Base-by-base conservation (phyloP, 2,888 invertebrate genomes). In the Ennomos fuscantarius region DNA sequence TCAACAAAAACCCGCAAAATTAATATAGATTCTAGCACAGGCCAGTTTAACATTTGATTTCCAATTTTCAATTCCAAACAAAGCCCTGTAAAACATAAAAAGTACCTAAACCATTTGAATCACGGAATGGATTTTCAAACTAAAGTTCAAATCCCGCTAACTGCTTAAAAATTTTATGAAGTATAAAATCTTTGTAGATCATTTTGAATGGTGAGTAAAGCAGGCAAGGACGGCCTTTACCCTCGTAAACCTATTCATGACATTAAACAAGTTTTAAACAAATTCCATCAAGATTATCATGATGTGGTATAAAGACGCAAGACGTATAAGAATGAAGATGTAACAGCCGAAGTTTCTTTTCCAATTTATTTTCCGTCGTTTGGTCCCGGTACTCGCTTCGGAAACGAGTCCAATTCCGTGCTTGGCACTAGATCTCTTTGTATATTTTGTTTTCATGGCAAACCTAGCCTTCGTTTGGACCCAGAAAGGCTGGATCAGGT, bases 401-500 rank as follows among this genome's bases (percentile, higher is more conserved):
- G 49, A 46, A 47, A 47, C 43, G 45, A 50, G 45, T 45, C 54
- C 47, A 62, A 60, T 63, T 52, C 43, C 52, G 10, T 49, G 32
- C 54, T 73, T 72, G 73, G 74, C 68, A 69, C 62, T 46, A 49
- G 51, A 62, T 62, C 47, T 49, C 63, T 51, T 63, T 61, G 63
- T 58, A 37, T 50, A 46, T 50, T 60, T 59, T 66, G 68, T 73
- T 78, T 78, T 79, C 78, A 81, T 81, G 78, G 78, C 76, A 41
- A 70, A 51, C 55, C 65, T 70, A 78, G 73, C 79, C 80, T 81
- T 80, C 76, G 15, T 45, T 51, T 72, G 69, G 70, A 60, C 59
- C 52, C 66, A 65, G 68, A 70, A 69, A 55, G 61, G 55, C 76
- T 84, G 84, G 84, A 82, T 41, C 52, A 55, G 32, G 61, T 81